Evolutionary conservation across 2,113 vertebrate genomes (phyloP).

Genomic region (Plecotus auritus): DNA sequence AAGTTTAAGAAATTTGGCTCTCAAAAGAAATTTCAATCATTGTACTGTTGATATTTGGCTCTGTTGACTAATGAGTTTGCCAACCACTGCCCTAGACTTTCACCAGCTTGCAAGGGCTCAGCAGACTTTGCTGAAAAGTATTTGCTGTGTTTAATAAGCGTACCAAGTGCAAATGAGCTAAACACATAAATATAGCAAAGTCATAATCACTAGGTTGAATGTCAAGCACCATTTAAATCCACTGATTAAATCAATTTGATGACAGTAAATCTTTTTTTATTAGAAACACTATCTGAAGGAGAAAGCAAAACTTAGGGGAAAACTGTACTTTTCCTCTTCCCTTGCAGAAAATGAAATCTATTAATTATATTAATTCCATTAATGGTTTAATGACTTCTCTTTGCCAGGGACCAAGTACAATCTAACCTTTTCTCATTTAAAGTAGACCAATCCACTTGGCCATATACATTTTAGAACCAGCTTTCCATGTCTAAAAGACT

Average conservation of each 20-base stretch:
- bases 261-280: slow-evolving; percentile 56
- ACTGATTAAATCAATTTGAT: slow-evolving; percentile 63
- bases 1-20: too few relatives aligned
- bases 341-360: slow-evolving; percentile 26
- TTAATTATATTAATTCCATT: slow-evolving; percentile 20
- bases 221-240: slow-evolving; percentile 64
- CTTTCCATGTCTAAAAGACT: not conserved
- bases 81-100: not conserved
- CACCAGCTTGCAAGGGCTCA: not conserved
- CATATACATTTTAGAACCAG: not conserved
- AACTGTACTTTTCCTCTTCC: not conserved
- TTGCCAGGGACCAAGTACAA: not conserved
- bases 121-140: not conserved
- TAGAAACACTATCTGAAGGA: slow-evolving; percentile 41
- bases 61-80: too few relatives aligned
- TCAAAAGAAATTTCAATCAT: too few relatives aligned
- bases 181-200: slow-evolving; percentile 66
- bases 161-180: slow-evolving; percentile 40
- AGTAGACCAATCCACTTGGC: not conserved
- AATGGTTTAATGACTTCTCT: not conserved
- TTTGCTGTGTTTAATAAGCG: slow-evolving; percentile 54
- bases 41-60: too few relatives aligned
- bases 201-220: slow-evolving; percentile 63
- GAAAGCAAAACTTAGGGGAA: slow-evolving; percentile 29
- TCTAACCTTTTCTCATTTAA: slow-evolving; percentile 18